Evolutionary conservation across 1,140 invertebrate species (phyloP).

Genomic region (Sweltsa coloradensis): DNA sequence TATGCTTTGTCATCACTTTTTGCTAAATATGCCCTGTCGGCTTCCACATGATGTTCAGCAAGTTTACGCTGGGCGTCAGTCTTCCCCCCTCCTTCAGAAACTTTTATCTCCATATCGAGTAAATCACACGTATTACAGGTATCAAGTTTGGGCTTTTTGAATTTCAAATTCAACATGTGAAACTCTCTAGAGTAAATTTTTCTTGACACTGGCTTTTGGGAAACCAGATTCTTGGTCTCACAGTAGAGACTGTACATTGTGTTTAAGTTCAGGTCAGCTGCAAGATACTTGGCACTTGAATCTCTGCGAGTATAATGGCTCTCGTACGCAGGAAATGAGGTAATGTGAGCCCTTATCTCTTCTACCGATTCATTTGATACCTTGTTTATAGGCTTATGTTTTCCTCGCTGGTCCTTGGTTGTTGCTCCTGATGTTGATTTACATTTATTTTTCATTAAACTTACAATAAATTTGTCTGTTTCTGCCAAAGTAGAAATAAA

Average conservation of each 20-base stretch:
- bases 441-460: not conserved
- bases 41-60: slow-evolving; percentile 7
- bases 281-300: slow-evolving; percentile 12
- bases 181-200: slow-evolving; percentile 14
- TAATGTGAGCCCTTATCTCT: not conserved
- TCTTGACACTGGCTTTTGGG: slow-evolving; percentile 11
- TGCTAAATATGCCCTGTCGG: slow-evolving; percentile 6
- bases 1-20: slow-evolving; percentile 9
- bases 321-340: not conserved
- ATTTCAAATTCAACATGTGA: slow-evolving; percentile 15
- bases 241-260: slow-evolving; percentile 11
- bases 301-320: not conserved
- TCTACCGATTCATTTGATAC: not conserved
- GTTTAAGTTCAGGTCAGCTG: slow-evolving; percentile 10
- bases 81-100: slow-evolving; percentile 2
- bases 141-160: slow-evolving; percentile 19
- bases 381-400: not conserved
- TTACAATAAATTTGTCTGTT: not conserved
- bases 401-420: not conserved
- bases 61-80: not conserved
- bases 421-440: not conserved
- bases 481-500: not conserved
- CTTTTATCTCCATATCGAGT: slow-evolving; percentile 12
- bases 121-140: slow-evolving; percentile 19
- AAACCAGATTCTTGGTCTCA: no score